phyloP scores from a whole-genome alignment of 1,140 invertebrate genomes.

The Chelonus insularis region DNA sequence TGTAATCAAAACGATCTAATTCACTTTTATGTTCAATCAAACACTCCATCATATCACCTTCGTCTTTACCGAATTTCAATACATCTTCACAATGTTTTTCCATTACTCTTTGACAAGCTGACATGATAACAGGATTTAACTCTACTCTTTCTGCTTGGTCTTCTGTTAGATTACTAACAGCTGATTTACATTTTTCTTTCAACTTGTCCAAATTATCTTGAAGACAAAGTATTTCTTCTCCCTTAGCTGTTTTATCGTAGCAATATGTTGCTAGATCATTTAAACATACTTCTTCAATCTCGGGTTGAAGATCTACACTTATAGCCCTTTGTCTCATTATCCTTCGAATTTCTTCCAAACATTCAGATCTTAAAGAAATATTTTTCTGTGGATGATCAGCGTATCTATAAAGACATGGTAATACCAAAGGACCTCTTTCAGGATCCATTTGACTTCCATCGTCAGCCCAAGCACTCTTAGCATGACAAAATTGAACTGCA shows the following conservation, averaged over 20 bases:
- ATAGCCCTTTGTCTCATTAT: slow-evolving; percentile 91
- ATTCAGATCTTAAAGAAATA: slow-evolving; percentile 65
- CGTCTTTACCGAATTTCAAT: slow-evolving; percentile 71
- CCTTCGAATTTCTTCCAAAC: slow-evolving; percentile 80
- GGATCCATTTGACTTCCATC: slow-evolving; percentile 69
- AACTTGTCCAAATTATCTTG: slow-evolving; percentile 87
- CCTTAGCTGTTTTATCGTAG: slow-evolving; percentile 79
- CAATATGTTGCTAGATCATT: slow-evolving; percentile 83
- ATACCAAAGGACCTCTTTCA: slow-evolving; percentile 75
- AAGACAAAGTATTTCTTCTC: slow-evolving; percentile 89
- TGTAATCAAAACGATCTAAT: slow-evolving; percentile 71
- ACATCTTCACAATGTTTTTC: slow-evolving; percentile 77
- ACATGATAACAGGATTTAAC: slow-evolving; percentile 82
- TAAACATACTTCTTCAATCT: slow-evolving; percentile 89
- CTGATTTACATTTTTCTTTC: slow-evolving; percentile 69
- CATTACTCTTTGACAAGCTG: slow-evolving; percentile 80
- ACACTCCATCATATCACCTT: slow-evolving; percentile 91
- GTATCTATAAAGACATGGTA: slow-evolving; percentile 89
- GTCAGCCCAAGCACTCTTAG: slow-evolving; percentile 77
- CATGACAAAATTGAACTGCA: slow-evolving; percentile 81
- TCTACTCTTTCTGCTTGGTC: slow-evolving; percentile 84
- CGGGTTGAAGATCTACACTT: slow-evolving; percentile 90
- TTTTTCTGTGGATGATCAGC: slow-evolving; percentile 71
- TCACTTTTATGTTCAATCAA: slow-evolving; percentile 92
- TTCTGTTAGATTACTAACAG: slow-evolving; percentile 87